Evolutionary conservation across 2,888 invertebrate species (phyloP).

Genomic region (Ectropis crepuscularia): DNA sequence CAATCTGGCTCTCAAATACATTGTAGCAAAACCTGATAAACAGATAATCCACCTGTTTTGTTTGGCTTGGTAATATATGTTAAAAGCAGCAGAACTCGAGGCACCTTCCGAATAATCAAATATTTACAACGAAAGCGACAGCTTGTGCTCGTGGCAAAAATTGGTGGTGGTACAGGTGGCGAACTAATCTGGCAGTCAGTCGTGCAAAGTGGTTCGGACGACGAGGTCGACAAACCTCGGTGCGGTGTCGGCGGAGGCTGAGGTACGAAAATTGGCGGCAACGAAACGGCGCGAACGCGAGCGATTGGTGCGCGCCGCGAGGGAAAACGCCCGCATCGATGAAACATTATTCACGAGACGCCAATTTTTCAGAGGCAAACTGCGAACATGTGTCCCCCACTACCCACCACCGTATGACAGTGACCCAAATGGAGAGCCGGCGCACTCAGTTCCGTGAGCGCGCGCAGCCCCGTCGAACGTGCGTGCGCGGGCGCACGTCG

Average conservation of each 20-base stretch:
- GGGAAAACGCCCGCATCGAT: conserved; percentile 76
- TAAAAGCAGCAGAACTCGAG: conserved; percentile 14
- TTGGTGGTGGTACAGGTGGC: conserved; percentile 41
- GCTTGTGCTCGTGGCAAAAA: conserved; percentile 39
- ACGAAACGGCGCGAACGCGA: conserved; percentile 55
- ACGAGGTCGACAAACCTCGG: conserved; percentile 41
- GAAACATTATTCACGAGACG: conserved; percentile 79
- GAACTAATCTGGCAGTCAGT: conserved; percentile 44
- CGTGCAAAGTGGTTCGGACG: conserved; percentile 48
- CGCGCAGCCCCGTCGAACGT: conserved; percentile 63
- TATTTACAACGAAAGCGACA: conserved; percentile 34
- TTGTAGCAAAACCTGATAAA: no score
- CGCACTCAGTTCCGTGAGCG: conserved; percentile 83
- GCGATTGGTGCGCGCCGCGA: conserved; percentile 69
- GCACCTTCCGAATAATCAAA: conserved; percentile 29
- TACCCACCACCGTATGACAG: conserved; percentile 81
- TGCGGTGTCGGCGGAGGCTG: conserved; percentile 20
- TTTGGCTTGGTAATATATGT: conserved; percentile 8
- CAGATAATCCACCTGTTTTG: not conserved
- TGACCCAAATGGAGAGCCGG: conserved; percentile 83
- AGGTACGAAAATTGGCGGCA: conserved; percentile 59
- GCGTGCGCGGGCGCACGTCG: conserved; percentile 45
- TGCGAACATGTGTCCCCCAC: conserved; percentile 76
- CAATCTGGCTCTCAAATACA: no score
- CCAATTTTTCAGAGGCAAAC: conserved; percentile 79